These are phyloP conservation scores for Folsomia candida DNA, from an alignment of 2,888 invertebrate species.

Conservation along the genomic window DNA sequence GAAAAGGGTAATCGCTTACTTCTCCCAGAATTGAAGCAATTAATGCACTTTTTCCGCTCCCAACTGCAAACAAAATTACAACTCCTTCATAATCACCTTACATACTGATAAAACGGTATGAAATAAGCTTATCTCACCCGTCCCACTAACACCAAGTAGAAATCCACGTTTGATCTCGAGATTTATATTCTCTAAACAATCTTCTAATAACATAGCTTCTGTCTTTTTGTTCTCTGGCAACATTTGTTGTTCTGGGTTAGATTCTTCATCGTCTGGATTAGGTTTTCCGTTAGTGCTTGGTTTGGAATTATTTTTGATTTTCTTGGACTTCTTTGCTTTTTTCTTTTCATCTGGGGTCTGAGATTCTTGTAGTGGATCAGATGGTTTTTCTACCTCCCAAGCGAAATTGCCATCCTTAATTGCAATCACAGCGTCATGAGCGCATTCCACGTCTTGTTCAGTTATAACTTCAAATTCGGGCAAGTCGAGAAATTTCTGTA, in stretches of 20 bases:
- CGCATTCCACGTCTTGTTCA: slow-evolving; percentile 37
- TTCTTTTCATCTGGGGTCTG: slow-evolving; percentile 17
- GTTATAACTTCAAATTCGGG: slow-evolving; percentile 54
- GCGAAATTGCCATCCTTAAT: slow-evolving; percentile 55
- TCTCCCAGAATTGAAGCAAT: slow-evolving; percentile 56
- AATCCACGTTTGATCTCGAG: slow-evolving; percentile 52
- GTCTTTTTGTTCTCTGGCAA: slow-evolving; percentile 16
- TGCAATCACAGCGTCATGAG: slow-evolving; percentile 53
- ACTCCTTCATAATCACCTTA: too few species aligned
- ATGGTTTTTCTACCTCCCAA: slow-evolving; percentile 53
- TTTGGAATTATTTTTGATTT: background rate
- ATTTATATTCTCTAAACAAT: slow-evolving; percentile 50
- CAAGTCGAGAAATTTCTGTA: slow-evolving; percentile 52
- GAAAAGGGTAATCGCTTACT: slow-evolving; percentile 51
- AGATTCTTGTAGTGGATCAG: slow-evolving; percentile 11
- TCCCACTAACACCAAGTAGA: slow-evolving; percentile 52
- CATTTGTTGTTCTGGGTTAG: slow-evolving; percentile 1
- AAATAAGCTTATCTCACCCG: slow-evolving; percentile 15
- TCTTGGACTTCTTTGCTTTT: slow-evolving; percentile 17
- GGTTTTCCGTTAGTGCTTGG: slow-evolving; percentile 1
- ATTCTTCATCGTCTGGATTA: background rate
- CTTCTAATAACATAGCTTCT: slow-evolving; percentile 31
- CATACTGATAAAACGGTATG: too few species aligned
- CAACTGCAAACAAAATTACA: slow-evolving; percentile 52
- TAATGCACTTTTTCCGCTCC: slow-evolving; percentile 56